A percentile compares a stretch with the other conserved stretches of the same genome.
Evolutionary conservation across 2,888 invertebrate genomes (phyloP).

Genomic region (Amorpha juglandis): DNA sequence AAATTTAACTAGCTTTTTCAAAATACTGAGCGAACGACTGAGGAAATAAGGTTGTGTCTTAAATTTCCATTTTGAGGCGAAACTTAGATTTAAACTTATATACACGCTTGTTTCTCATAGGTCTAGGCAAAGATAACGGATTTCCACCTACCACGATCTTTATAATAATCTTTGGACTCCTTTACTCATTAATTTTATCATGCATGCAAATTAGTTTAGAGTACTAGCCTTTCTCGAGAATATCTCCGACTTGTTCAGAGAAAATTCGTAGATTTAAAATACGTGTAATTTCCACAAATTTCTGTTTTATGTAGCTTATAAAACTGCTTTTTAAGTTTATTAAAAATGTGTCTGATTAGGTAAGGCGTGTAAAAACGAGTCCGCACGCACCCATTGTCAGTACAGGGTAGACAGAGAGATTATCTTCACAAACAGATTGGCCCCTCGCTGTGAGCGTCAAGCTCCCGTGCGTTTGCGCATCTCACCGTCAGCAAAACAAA

Average conservation of each 20-base stretch:
- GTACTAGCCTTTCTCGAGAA: too few relatives aligned
- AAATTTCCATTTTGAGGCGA: too few relatives aligned
- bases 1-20: neutral
- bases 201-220: too few relatives aligned
- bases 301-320: neutral
- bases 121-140: too few relatives aligned
- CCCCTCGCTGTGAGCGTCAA: conserved; percentile 73
- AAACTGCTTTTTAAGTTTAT: neutral
- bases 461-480: conserved; percentile 56
- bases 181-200: too few relatives aligned
- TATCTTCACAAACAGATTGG: conserved; percentile 75
- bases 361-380: conserved; percentile 12
- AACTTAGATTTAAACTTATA: too few relatives aligned
- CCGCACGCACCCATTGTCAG: conserved; percentile 26
- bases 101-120: too few relatives aligned
- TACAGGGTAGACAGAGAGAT: conserved; percentile 60
- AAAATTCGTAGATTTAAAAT: neutral
- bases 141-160: too few relatives aligned
- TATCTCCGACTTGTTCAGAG: too few relatives aligned
- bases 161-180: too few relatives aligned
- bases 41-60: neutral
- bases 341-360: neutral
- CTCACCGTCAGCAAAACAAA: conserved; percentile 53
- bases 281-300: neutral
- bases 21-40: neutral